Percentiles rank a stretch among this genome's conserved stretches.
These are phyloP conservation scores for Zeuzera pyrina DNA, from an alignment of 2,888 invertebrate genomes.

Conservation along the genomic window DNA sequence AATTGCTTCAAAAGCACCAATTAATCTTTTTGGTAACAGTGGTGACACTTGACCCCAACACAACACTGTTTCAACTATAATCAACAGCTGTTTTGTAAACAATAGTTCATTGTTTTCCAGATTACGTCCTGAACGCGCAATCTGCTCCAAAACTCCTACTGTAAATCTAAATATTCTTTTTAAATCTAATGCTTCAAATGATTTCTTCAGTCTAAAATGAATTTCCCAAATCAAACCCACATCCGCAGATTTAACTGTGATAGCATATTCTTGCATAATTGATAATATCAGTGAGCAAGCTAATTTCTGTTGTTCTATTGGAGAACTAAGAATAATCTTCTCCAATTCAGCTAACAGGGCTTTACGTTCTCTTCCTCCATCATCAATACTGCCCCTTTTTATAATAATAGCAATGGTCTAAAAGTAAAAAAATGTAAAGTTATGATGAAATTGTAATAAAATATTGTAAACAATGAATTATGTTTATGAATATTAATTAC, in stretches of 20 bases:
- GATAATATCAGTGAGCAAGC: slow-evolving; percentile 89
- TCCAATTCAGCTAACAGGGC: slow-evolving; percentile 82
- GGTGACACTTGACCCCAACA: slow-evolving; percentile 87
- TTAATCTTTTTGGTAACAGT: slow-evolving; percentile 77
- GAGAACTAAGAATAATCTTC: slow-evolving; percentile 84
- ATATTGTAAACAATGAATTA: not conserved
- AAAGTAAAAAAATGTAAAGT: slow-evolving; percentile 23
- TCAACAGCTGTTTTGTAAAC: slow-evolving; percentile 79
- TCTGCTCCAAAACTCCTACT: slow-evolving; percentile 57
- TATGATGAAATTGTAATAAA: not conserved
- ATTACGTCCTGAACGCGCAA: slow-evolving; percentile 52
- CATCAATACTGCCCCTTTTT: slow-evolving; percentile 86
- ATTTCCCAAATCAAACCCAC: slow-evolving; percentile 91
- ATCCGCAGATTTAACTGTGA: slow-evolving; percentile 87
- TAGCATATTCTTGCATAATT: slow-evolving; percentile 91
- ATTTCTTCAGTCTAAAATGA: slow-evolving; percentile 86
- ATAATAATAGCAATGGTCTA: slow-evolving; percentile 90
- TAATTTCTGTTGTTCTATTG: slow-evolving; percentile 82
- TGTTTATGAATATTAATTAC: slow-evolving; percentile 32
- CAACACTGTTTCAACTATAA: slow-evolving; percentile 84
- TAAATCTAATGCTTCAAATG: slow-evolving; percentile 87
- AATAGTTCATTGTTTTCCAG: slow-evolving; percentile 67
- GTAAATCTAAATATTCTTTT: slow-evolving; percentile 81
- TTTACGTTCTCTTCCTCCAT: slow-evolving; percentile 78
- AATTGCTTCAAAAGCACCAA: slow-evolving; percentile 80